These are phyloP conservation scores for Blera fallax DNA, from an alignment of 2,888 invertebrate genomes.

Conservation along the genomic window DNA sequence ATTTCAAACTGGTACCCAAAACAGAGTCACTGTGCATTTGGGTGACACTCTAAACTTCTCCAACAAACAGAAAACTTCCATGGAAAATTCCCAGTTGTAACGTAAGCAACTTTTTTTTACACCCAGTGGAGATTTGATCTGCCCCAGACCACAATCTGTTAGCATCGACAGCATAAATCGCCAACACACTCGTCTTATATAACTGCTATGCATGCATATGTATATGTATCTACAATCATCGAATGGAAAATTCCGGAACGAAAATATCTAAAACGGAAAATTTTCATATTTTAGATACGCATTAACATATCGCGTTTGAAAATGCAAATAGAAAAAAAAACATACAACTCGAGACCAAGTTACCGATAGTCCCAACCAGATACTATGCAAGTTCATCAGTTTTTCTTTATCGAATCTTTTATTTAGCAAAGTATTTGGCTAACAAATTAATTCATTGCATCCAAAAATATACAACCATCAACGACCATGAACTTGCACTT, in stretches of 20 bases:
- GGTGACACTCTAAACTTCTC: no score
- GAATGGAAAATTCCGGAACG: constrained; percentile 23
- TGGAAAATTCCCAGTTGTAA: constrained; percentile 9
- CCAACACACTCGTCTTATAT: no score
- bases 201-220: no score
- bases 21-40: no score
- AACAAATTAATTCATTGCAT: background rate
- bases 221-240: background rate
- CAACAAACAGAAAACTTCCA: background rate
- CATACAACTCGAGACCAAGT: background rate
- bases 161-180: background rate
- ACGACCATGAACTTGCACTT: constrained; percentile 58
- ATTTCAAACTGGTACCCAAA: no score
- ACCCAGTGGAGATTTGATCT: no score
- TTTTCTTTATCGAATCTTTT: background rate
- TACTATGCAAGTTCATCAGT: background rate
- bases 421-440: background rate
- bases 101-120: no score
- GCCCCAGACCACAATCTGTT: no score
- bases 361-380: background rate
- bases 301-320: background rate
- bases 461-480: background rate
- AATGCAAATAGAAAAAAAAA: constrained; percentile 8
- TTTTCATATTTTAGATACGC: background rate
- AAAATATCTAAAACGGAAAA: background rate